Evolutionary conservation across 37 sponge, comb jelly and placozoan species (phyloP).

Genomic region (Aphrocallistes beatrix): DNA sequence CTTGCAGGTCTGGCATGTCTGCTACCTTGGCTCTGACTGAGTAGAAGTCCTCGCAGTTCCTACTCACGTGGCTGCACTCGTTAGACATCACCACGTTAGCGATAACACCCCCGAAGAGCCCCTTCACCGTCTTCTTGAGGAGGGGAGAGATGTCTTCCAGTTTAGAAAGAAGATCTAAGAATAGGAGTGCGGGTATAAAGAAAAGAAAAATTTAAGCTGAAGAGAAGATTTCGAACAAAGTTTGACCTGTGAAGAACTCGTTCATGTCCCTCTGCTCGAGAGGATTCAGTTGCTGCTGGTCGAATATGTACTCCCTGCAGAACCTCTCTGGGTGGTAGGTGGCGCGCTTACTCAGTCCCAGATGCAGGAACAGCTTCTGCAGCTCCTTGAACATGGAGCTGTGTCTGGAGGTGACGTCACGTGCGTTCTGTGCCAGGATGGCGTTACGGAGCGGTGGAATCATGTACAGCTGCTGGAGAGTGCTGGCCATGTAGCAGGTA

Average conservation of each 20-base stretch:
- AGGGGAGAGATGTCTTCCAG: constrained; percentile 21
- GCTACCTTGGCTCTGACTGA: constrained; percentile 22
- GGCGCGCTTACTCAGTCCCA: background rate
- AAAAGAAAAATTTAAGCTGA: too few species aligned
- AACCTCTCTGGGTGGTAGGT: constrained; percentile 10
- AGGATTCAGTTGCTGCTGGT: constrained; percentile 20
- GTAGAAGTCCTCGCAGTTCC: constrained; percentile 22
- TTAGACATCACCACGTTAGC: constrained; percentile 23
- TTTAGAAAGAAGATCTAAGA: constrained; percentile 18
- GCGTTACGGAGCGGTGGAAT: constrained; percentile 20
- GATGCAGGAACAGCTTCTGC: constrained; percentile 17
- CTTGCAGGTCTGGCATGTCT: constrained; percentile 21
- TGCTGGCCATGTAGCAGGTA: constrained; percentile 31
- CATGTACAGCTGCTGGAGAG: constrained; percentile 29
- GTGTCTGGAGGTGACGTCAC: background rate
- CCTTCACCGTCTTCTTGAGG: constrained; percentile 16
- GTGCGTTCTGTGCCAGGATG: background rate
- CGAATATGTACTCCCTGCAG: constrained; percentile 16
- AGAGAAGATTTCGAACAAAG: background rate
- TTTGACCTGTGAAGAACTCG: constrained; percentile 27
- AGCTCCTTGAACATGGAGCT: constrained; percentile 16
- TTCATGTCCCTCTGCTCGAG: constrained; percentile 28
- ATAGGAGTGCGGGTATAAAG: too few species aligned
- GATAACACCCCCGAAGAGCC: constrained; percentile 20
- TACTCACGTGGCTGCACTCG: constrained; percentile 24